phyloP scores from a whole-genome alignment of 2,113 vertebrate species.

The Chloropsis cyanopogon region DNA sequence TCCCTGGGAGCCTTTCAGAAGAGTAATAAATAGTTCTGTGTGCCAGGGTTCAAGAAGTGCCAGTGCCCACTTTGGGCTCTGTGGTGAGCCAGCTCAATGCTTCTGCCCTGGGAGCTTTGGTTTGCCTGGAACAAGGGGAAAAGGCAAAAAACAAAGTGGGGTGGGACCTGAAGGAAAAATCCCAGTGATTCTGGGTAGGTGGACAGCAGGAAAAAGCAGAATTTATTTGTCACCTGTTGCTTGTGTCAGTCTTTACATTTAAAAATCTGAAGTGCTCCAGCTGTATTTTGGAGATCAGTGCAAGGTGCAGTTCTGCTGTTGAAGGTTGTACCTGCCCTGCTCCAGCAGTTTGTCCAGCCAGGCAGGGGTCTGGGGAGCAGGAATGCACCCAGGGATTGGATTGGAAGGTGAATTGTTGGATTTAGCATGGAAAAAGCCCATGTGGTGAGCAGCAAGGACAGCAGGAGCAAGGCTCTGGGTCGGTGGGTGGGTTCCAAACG shows the following conservation, averaged over 20 bases:
- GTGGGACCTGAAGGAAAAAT: background rate
- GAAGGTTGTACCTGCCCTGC: background rate
- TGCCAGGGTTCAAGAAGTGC: background rate
- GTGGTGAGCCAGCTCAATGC: background rate
- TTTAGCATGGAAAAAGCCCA: background rate
- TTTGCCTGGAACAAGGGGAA: background rate
- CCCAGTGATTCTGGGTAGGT: background rate
- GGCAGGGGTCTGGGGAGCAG: background rate
- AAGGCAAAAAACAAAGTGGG: background rate
- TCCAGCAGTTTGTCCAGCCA: background rate
- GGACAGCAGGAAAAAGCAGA: background rate
- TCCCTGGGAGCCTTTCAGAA: background rate
- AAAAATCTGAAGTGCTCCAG: fast-evolving
- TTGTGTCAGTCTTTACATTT: background rate
- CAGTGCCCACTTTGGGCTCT: background rate
- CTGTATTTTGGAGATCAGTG: background rate
- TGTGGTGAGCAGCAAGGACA: background rate
- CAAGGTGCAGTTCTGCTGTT: background rate
- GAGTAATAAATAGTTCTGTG: background rate
- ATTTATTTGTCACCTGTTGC: background rate
- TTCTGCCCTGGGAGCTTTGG: background rate
- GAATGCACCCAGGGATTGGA: no score
- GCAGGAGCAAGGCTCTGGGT: background rate
- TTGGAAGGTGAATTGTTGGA: background rate
- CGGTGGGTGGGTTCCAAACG: background rate